Percentiles rank a stretch among this genome's conserved stretches.
These are phyloP conservation scores for Achatina immaculata DNA, from an alignment of 1,140 invertebrate genomes.

Conservation along the genomic window DNA sequence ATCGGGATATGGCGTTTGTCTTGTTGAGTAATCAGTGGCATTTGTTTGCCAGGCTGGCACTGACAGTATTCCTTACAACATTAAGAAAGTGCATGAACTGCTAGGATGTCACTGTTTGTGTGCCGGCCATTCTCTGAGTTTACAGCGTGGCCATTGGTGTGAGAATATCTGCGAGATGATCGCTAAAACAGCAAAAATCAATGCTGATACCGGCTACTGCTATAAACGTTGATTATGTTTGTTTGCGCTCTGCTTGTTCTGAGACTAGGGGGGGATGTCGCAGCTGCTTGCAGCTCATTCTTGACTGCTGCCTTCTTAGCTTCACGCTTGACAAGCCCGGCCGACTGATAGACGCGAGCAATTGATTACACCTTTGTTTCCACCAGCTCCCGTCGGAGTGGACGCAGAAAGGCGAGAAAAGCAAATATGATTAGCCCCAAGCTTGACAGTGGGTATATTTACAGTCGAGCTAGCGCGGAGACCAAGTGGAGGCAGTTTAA, in stretches of 20 bases:
- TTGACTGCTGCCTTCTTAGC: constrained; percentile 24
- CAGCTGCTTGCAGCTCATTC: constrained; percentile 39
- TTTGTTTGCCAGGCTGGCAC: no score
- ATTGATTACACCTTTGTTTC: constrained; percentile 50
- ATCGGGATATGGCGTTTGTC: no score
- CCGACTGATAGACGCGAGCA: constrained; percentile 41
- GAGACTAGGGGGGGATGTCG: constrained; percentile 3
- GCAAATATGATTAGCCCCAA: constrained; percentile 49
- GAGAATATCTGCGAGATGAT: constrained; percentile 41
- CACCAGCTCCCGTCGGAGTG: constrained; percentile 16
- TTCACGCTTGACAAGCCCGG: constrained; percentile 30
- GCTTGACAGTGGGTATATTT: constrained; percentile 43
- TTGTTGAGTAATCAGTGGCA: no score
- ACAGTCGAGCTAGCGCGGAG: constrained; percentile 41
- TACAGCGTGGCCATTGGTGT: not conserved
- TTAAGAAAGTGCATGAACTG: no score
- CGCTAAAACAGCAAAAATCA: constrained; percentile 40
- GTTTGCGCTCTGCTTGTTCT: constrained; percentile 14
- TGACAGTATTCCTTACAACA: no score
- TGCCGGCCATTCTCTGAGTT: no score
- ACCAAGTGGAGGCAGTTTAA: constrained; percentile 42
- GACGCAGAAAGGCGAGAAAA: constrained; percentile 48
- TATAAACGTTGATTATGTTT: constrained; percentile 38
- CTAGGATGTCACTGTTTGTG: no score
- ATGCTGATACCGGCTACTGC: constrained; percentile 16